Conservation (phyloP, 2,797 vertebrate genomes). For the Chelonia mydas region DNA sequence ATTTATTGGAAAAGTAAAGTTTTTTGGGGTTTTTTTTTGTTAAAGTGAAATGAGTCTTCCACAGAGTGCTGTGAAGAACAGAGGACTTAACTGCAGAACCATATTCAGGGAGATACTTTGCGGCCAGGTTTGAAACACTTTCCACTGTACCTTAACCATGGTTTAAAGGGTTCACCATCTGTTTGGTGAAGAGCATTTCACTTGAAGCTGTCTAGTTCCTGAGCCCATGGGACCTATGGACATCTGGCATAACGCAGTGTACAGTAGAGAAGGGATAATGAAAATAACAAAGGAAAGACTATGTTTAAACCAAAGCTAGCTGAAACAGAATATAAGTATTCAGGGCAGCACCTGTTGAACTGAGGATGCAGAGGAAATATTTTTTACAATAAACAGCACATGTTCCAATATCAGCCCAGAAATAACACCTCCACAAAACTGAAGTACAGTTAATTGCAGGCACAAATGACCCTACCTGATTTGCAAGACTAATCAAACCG, state of each 20-base stretch:
- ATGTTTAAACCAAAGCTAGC: constrained; percentile 11
- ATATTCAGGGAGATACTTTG: neutral
- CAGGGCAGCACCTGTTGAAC: neutral
- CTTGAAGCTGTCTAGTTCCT: neutral
- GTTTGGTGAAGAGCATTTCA: neutral
- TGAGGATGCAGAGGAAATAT: neutral
- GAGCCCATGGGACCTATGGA: neutral
- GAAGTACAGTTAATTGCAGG: neutral
- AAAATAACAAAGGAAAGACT: neutral
- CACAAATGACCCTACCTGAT: neutral
- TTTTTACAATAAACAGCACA: neutral
- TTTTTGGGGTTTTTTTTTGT: accelerated
- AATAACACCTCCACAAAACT: neutral
- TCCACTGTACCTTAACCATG: neutral
- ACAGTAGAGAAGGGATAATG: neutral
- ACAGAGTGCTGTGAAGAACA: neutral
- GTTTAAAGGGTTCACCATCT: neutral
- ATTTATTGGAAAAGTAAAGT: neutral
- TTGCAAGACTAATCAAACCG: neutral
- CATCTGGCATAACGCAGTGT: constrained; percentile 5
- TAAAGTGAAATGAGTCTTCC: neutral
- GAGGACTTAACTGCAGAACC: neutral
- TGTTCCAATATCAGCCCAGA: neutral
- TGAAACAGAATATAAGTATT: neutral
- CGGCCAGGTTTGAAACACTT: neutral